Percentiles rank a stretch among this genome's conserved stretches.
phyloP scores from a whole-genome alignment of 2,797 vertebrate genomes.

The Mormyrus hasselquistii region DNA sequence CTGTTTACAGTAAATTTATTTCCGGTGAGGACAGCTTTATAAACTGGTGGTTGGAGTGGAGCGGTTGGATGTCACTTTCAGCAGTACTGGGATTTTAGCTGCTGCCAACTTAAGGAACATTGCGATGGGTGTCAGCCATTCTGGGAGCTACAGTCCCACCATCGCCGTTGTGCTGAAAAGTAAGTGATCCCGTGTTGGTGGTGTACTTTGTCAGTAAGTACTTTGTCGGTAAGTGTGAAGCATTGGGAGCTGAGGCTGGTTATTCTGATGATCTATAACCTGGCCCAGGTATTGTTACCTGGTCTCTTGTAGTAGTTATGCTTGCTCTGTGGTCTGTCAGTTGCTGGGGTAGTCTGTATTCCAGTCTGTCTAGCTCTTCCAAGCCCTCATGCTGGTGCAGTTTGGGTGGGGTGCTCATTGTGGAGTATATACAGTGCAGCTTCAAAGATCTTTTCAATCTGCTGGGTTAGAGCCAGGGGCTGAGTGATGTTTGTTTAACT shows the following conservation, averaged over 20 bases:
- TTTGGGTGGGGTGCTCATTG: neutral
- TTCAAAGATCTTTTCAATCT: neutral
- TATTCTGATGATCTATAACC: neutral
- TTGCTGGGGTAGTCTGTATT: neutral
- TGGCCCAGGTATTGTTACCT: neutral
- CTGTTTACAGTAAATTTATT: slow-evolving; percentile 9
- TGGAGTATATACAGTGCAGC: neutral
- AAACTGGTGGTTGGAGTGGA: neutral
- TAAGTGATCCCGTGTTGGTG: slow-evolving; percentile 45
- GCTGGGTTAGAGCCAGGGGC: neutral
- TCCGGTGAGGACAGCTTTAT: neutral
- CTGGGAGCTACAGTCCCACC: slow-evolving; percentile 57
- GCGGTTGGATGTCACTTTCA: neutral
- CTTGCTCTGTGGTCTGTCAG: neutral
- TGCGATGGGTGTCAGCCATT: slow-evolving; percentile 65
- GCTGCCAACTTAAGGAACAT: neutral
- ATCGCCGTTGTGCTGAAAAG: slow-evolving; percentile 56
- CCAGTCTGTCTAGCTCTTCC: neutral
- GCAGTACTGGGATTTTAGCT: neutral
- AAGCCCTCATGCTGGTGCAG: neutral
- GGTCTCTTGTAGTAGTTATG: neutral
- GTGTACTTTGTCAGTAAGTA: neutral
- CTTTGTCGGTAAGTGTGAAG: neutral
- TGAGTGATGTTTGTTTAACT: neutral
- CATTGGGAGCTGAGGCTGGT: neutral